Conservation (phyloP, 2,888 invertebrate genomes). For the Muscina levida region DNA sequence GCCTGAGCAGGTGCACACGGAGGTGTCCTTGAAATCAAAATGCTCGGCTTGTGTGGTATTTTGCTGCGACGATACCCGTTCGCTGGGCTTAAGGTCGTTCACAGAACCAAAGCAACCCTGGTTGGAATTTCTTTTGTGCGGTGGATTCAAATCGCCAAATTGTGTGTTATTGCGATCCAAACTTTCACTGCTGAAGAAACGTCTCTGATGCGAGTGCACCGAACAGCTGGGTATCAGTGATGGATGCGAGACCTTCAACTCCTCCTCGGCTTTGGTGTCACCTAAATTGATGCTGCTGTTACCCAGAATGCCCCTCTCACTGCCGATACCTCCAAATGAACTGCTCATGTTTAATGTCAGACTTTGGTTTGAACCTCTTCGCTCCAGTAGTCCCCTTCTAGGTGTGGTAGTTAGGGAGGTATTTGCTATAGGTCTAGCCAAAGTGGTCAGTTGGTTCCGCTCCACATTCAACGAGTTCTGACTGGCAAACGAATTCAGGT, state of each 20-base stretch:
- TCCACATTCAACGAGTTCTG: slow-evolving; percentile 81
- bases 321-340: slow-evolving; percentile 67
- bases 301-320: slow-evolving; percentile 66
- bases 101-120: slow-evolving; percentile 79
- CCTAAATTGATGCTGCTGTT: slow-evolving; percentile 63
- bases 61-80: slow-evolving; percentile 13
- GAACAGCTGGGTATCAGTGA: slow-evolving; percentile 67
- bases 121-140: slow-evolving; percentile 71
- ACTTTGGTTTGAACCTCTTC: slow-evolving; percentile 94
- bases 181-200: slow-evolving; percentile 79
- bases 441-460: slow-evolving; percentile 43
- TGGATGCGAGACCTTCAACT: slow-evolving; percentile 43
- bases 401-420: slow-evolving; percentile 68
- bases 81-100: slow-evolving; percentile 78
- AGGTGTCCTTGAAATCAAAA: slow-evolving; percentile 71
- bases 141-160: slow-evolving; percentile 74
- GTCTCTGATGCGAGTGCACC: slow-evolving; percentile 75
- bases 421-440: slow-evolving; percentile 56
- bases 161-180: slow-evolving; percentile 74
- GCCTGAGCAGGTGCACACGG: slow-evolving; percentile 78
- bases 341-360: slow-evolving; percentile 86
- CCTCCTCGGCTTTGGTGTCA: slow-evolving; percentile 60
- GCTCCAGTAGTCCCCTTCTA: slow-evolving; percentile 88
- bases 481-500: slow-evolving; percentile 82
- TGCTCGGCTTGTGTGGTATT: slow-evolving; percentile 57